Conservation (phyloP, 2,888 invertebrate genomes). For the Neoitamus cyanurus region DNA sequence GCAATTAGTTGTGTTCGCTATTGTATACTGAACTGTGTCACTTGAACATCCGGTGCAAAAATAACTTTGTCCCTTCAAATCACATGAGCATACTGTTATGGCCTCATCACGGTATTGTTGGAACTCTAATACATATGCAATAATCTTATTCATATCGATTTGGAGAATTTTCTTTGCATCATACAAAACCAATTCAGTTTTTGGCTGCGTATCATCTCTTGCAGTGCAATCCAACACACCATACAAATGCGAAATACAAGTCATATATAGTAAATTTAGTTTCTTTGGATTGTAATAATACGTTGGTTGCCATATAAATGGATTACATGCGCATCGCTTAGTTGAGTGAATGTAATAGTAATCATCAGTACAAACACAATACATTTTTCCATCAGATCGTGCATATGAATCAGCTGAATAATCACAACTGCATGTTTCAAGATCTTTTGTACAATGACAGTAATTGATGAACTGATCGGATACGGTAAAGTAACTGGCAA, state of each 20-base stretch:
- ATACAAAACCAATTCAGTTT: neutral
- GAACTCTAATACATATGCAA: neutral
- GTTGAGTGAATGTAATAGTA: neutral
- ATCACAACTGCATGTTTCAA: neutral
- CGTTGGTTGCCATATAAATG: neutral
- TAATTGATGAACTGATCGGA: neutral
- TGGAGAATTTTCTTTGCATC: neutral
- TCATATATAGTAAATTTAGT: neutral
- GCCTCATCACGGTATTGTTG: neutral
- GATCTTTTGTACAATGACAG: neutral
- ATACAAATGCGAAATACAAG: neutral
- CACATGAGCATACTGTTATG: neutral
- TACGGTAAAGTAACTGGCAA: neutral
- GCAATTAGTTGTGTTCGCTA: neutral
- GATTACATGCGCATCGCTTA: neutral
- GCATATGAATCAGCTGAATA: neutral
- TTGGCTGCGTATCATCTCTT: neutral
- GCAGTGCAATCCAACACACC: neutral
- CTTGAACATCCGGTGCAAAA: neutral
- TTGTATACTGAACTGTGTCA: neutral
- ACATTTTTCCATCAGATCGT: neutral
- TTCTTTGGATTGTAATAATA: neutral
- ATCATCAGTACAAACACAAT: neutral
- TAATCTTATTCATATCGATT: neutral
- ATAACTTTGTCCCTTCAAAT: neutral